Base-by-base conservation (phyloP, 2,888 invertebrate species). In the Eupeodes latifasciatus region DNA sequence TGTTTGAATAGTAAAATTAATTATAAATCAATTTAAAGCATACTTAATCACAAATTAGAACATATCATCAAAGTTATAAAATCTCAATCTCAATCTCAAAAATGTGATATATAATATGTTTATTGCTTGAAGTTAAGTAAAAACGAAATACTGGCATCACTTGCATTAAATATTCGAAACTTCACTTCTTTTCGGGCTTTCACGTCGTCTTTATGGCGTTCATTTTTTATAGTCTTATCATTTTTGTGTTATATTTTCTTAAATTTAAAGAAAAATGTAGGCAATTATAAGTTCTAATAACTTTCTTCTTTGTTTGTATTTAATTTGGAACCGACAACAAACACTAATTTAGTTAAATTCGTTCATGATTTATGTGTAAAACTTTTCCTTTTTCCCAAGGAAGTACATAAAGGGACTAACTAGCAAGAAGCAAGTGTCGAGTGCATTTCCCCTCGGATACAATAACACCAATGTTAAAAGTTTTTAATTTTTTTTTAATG, bases 201-300 rank as follows among this genome's bases (percentile, higher is more conserved):
- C 89, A 89, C 86, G 80, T 91, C 81, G 88, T 75, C 80, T 81
- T 40, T 89, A 90, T 90, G 90, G 91, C 91, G 91, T 91, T 91
- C 90, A 90, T 90, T 90, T 90, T 59, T 88, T 88, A 19, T 72
- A 81, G 64, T 84, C 90, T 89, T 89, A 85, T 85, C 82, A 88
- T 85, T 90, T 82, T 81, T 67, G 82, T 75, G 81, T 89, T 85
- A 81, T 75, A 81, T 77, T 84, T 66, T 75, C 66, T 34, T 85
- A 62, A 67, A 88, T 82, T 82, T 81, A 40, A 40, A 14, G 69
- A 44, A 84, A 88, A 84, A 88, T 88, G 87, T 88, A 87, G 84
- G 51, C 47, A 62, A 69, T 83, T 71, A 61, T 80, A 66, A 72
- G 84, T 85, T 88, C 36, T 19, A 76, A 69, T 47, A 77, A 77